Percentiles rank a stretch among this genome's conserved stretches.
Evolutionary conservation across 1,140 invertebrate species (phyloP).

Genomic region (Temnothorax curvispinosus): DNA sequence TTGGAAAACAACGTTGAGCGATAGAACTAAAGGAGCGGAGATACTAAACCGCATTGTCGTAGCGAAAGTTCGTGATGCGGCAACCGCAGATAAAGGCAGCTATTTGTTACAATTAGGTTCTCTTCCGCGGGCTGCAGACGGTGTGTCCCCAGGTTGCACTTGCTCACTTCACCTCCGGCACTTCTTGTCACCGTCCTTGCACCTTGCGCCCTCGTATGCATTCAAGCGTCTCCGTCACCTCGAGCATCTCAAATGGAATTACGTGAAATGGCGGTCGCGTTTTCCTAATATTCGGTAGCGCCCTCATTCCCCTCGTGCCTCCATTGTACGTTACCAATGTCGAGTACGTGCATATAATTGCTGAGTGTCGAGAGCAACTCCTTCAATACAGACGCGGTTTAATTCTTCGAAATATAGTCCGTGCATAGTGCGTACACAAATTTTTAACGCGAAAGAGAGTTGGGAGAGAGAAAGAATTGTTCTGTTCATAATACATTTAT

Average conservation of each 20-base stretch:
- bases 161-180: slow-evolving; percentile 52
- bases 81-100: slow-evolving; percentile 72
- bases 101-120: slow-evolving; percentile 80
- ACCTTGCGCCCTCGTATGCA: slow-evolving; percentile 67
- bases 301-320: slow-evolving; percentile 20
- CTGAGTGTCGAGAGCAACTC: slow-evolving; percentile 34
- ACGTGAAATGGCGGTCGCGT: slow-evolving; percentile 72
- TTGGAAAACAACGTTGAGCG: slow-evolving; percentile 18
- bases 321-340: slow-evolving; percentile 62
- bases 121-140: slow-evolving; percentile 65
- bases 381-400: slow-evolving; percentile 3
- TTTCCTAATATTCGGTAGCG: slow-evolving; percentile 71
- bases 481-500: neutral
- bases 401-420: neutral
- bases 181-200: slow-evolving; percentile 61
- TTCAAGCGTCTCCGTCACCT: slow-evolving; percentile 70
- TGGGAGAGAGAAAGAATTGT: neutral
- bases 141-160: slow-evolving; percentile 47
- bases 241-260: slow-evolving; percentile 72
- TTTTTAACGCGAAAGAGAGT: neutral
- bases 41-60: slow-evolving; percentile 13
- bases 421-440: neutral
- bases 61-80: slow-evolving; percentile 29
- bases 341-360: slow-evolving; percentile 64
- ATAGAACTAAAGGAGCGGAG: slow-evolving; percentile 19